A percentile compares a stretch with the other conserved stretches of the same genome.
Evolutionary conservation across 2,113 vertebrate species (phyloP).

Genomic region (Aphelocoma coerulescens): DNA sequence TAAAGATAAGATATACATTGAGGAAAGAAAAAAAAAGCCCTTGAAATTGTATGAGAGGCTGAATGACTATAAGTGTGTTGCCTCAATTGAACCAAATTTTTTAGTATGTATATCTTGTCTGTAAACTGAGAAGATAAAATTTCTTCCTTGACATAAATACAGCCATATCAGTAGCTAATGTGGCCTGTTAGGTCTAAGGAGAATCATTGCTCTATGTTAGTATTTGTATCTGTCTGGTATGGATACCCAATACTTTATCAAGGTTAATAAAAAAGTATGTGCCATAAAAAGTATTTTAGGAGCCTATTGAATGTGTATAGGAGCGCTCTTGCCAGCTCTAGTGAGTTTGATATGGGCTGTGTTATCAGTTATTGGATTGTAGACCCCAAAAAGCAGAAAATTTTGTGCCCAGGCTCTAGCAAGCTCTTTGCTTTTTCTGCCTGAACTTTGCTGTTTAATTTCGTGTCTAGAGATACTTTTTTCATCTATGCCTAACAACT

Average conservation of each 20-base stretch:
- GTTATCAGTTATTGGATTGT: accelerated
- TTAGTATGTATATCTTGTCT: not conserved
- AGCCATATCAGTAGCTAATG: not conserved
- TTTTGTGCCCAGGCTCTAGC: accelerated
- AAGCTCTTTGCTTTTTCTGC: not conserved
- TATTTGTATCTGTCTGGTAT: not conserved
- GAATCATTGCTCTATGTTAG: not conserved
- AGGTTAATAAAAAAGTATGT: not conserved
- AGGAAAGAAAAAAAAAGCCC: not conserved
- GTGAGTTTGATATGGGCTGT: accelerated
- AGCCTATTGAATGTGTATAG: accelerated
- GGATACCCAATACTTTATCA: not conserved
- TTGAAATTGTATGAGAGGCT: not conserved
- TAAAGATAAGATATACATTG: not conserved
- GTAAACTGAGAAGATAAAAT: not conserved
- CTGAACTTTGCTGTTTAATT: not conserved
- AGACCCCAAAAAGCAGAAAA: not conserved
- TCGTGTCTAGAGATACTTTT: not conserved
- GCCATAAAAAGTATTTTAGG: not conserved
- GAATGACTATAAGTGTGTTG: not conserved
- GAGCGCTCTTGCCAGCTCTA: not conserved
- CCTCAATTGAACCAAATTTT: not conserved
- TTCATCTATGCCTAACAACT: not conserved
- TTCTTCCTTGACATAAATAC: not conserved
- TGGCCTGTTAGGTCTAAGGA: not conserved